phyloP scores from a whole-genome alignment of 1,140 invertebrate species.

The Drosophila mayri region DNA sequence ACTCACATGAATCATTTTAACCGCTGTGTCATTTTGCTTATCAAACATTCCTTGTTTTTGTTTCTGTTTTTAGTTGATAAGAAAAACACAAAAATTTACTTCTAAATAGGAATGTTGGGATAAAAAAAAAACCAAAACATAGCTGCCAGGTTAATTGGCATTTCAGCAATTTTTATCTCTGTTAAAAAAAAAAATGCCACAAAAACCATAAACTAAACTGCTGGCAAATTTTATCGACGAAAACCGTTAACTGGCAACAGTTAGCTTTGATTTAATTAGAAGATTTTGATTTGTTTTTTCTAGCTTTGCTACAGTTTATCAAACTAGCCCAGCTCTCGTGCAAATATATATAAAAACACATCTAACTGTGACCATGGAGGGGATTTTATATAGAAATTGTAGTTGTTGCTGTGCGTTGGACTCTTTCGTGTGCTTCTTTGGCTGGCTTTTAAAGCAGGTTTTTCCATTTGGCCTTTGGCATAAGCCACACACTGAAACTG shows the following conservation, averaged over 20 bases:
- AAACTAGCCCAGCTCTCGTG: constrained; percentile 8
- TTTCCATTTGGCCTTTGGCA: constrained; percentile 50
- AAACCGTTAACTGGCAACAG: constrained; percentile 17
- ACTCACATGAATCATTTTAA: constrained; percentile 31
- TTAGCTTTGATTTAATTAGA: constrained; percentile 58
- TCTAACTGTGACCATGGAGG: constrained; percentile 33
- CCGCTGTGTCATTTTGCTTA: constrained; percentile 32
- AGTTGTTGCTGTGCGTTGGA: neutral
- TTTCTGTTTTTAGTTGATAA: constrained; percentile 33
- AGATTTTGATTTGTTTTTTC: constrained; percentile 15
- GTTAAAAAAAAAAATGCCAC: constrained; percentile 1
- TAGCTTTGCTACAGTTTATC: constrained; percentile 18
- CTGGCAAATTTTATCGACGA: constrained; percentile 18
- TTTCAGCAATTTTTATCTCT: constrained; percentile 12
- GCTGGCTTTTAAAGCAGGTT: constrained; percentile 35
- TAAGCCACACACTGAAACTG: constrained; percentile 37
- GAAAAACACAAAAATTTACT: constrained; percentile 48
- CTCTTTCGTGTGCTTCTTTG: constrained; percentile 32
- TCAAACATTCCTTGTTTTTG: constrained; percentile 22
- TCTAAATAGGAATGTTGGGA: constrained; percentile 25
- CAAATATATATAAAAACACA: constrained; percentile 10
- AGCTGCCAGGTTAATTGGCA: constrained; percentile 15
- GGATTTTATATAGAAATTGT: constrained; percentile 17
- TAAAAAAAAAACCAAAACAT: constrained; percentile 18
- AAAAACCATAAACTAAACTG: constrained; percentile 3